Percentiles rank a stretch among this genome's conserved stretches.
phyloP scores from a whole-genome alignment of 2,888 invertebrate genomes.

The Tuta absoluta region DNA sequence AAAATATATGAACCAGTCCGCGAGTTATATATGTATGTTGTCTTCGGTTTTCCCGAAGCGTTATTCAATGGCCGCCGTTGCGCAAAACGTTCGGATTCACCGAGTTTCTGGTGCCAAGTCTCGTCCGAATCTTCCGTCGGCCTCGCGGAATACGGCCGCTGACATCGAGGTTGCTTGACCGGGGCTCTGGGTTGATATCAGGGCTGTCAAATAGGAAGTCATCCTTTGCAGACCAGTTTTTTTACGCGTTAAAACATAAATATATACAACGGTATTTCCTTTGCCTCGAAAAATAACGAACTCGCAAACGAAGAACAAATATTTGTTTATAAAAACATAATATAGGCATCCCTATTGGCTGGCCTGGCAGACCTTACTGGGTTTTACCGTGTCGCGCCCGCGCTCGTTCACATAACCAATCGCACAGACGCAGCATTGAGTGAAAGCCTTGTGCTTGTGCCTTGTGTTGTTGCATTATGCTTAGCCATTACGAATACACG shows the following conservation, averaged over 20 bases:
- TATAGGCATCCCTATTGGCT: constrained; percentile 5
- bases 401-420: no score
- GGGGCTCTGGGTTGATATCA: not conserved
- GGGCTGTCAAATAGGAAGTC: constrained; percentile 11
- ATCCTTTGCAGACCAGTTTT: not conserved
- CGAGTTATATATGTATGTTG: constrained; percentile 33
- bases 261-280: not conserved
- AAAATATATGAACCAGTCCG: constrained; percentile 47
- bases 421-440: not conserved
- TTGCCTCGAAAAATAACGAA: not conserved
- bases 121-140: constrained; percentile 18
- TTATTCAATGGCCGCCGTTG: constrained; percentile 35
- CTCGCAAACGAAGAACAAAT: constrained; percentile 12
- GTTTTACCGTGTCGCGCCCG: constrained; percentile 15
- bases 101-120: not conserved
- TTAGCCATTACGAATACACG: constrained; percentile 27
- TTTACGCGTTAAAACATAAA: not conserved
- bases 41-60: constrained; percentile 54
- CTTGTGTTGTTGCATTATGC: not conserved
- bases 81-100: constrained; percentile 42
- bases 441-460: constrained; percentile 34
- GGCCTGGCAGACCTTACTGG: constrained; percentile 9
- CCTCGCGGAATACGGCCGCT: constrained; percentile 19
- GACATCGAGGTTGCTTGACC: constrained; percentile 21
- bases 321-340: not conserved